Evolutionary conservation across 1,140 invertebrate species (phyloP).

Genomic region (Hycleus cichorii): DNA sequence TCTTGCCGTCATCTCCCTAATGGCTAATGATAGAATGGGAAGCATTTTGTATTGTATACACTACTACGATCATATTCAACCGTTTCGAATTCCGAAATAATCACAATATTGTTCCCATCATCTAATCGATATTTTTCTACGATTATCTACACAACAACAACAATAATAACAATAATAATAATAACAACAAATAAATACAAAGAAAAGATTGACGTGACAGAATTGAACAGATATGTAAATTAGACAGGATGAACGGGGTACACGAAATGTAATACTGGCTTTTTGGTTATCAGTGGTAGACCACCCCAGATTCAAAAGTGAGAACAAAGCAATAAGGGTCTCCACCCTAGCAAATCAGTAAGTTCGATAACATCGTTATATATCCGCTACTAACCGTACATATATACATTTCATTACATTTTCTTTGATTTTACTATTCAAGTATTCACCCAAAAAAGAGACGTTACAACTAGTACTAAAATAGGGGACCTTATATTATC

Average conservation of each 20-base stretch:
- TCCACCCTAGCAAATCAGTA: constrained; percentile 38
- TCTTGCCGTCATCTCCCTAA: too few species aligned
- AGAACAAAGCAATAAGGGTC: constrained; percentile 40
- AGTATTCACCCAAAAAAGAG: constrained; percentile 5
- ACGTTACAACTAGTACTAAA: not conserved
- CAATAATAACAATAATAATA: too few species aligned
- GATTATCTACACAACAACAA: not conserved
- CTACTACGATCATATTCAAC: too few species aligned
- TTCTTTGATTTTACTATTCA: constrained; percentile 19
- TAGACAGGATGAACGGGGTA: constrained; percentile 20
- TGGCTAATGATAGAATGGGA: too few species aligned
- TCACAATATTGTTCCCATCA: too few species aligned
- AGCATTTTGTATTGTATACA: too few species aligned
- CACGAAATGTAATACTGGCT: constrained; percentile 32
- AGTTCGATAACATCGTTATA: constrained; percentile 39
- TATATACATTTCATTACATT: constrained; percentile 16
- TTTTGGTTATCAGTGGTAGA: constrained; percentile 34
- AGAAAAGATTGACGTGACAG: constrained; percentile 6
- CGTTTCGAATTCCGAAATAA: too few species aligned
- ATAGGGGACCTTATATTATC: constrained; percentile 6
- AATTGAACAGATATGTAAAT: constrained; percentile 26
- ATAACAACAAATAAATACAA: too few species aligned
- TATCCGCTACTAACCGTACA: constrained; percentile 21
- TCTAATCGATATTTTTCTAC: not conserved
- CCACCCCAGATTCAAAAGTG: constrained; percentile 39